These are phyloP conservation scores for Carduelis carduelis DNA, from an alignment of 2,797 vertebrate species.

Conservation along the genomic window DNA sequence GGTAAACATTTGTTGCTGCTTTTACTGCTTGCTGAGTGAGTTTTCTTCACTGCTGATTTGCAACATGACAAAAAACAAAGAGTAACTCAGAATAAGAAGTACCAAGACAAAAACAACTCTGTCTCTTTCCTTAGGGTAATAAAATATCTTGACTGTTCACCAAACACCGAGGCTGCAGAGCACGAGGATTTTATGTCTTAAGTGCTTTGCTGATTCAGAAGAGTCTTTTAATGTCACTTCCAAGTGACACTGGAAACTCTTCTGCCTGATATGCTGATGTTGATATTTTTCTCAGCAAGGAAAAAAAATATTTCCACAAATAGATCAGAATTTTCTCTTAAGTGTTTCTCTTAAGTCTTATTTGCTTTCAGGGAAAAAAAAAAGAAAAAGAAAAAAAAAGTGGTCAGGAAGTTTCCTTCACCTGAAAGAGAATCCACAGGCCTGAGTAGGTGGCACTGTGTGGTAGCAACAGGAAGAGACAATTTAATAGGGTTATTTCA, in stretches of 20 bases:
- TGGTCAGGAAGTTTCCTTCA: background rate
- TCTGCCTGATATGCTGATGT: background rate
- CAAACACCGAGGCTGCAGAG: background rate
- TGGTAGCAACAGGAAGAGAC: background rate
- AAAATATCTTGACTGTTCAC: background rate
- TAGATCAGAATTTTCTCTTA: background rate
- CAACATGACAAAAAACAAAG: slow-evolving; percentile 53
- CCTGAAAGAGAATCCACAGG: background rate
- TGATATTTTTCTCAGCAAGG: too few species aligned
- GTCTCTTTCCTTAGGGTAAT: slow-evolving; percentile 33
- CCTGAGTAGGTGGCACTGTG: background rate
- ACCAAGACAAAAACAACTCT: slow-evolving; percentile 26
- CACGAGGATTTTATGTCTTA: background rate
- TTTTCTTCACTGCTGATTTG: slow-evolving; percentile 31
- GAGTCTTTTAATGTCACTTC: background rate
- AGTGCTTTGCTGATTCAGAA: background rate
- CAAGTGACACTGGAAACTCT: background rate
- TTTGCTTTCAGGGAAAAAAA: background rate
- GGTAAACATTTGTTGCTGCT: slow-evolving; percentile 60
- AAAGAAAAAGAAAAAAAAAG: background rate
- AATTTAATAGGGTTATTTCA: background rate
- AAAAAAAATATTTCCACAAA: background rate
- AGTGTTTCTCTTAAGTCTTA: background rate
- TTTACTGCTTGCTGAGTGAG: slow-evolving; percentile 49
- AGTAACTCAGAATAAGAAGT: background rate